Evolutionary conservation across 1,140 invertebrate genomes (phyloP), one percentile per base, ranked within the genome.

Genomic region (Leguminivora glycinivorella): DNA sequence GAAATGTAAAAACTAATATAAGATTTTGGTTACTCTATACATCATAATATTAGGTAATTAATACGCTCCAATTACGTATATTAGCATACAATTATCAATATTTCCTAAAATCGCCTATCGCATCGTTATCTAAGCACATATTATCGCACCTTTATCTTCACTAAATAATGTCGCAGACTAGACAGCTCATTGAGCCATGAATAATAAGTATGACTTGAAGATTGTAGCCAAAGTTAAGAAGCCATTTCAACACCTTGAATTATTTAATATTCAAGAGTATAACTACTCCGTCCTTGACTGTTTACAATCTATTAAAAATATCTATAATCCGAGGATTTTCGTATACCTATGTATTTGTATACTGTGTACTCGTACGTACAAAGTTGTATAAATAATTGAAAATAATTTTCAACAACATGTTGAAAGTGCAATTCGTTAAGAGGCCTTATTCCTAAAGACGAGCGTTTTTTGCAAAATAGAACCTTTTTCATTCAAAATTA

Each of bases 161-260:
- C 26, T 63, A 63, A 63, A 63, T 63, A 63, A 63, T 63, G 26
- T 63, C 26, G 3, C 29, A 63, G 17, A 34, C 58, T 63, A 63
- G 58, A 63, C 58, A 63, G 58, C 58, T 34, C 58, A 63, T 34
- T 63, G 58, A 10, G 14, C 58, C 29, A 29, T 63, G 29, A 63
- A 63, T 63, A 63, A 63, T 63, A 17, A 31, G 6, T 52, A 52
- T 22, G 19, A 52, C 19, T 52, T 52, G 17, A 9, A 47, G 43
- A 6, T 17, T n/a, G n/a, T 47, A 47, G 43, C 43, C n/a, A 17
- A n/a, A 47, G 43, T 47, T 47, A n/a, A n/a, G n/a, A n/a, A n/a
- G n/a, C n/a, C 43, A 47, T 47, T 47, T 47, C 43, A 17, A 17
- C n/a, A n/a, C 6, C 47, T 52, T 52, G 47, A 52, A 52, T 52